A percentile compares a stretch with the other conserved stretches of the same genome.
Evolutionary conservation across 1,140 invertebrate species (phyloP).

Genomic region (Antheraea pernyi): DNA sequence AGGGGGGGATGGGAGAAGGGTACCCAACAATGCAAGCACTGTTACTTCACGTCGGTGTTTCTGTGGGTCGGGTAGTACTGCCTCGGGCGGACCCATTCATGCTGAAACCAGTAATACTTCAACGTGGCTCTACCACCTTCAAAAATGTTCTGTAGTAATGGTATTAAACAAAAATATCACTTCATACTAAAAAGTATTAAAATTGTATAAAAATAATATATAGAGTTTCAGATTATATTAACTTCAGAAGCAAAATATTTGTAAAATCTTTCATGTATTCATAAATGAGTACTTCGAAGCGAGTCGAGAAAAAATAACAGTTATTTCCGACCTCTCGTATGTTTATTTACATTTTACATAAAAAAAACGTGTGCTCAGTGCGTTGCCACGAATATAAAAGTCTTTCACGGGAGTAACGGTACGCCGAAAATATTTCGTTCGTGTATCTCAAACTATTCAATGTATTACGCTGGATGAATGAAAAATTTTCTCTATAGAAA

Average conservation of each 20-base stretch:
- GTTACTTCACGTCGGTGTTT: no score
- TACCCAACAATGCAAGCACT: no score
- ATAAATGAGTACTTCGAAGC: neutral
- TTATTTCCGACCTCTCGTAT: constrained; percentile 21
- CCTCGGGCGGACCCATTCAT: no score
- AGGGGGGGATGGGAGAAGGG: no score
- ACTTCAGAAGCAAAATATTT: neutral
- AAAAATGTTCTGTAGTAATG: no score
- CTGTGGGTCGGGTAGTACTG: no score
- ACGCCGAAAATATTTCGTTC: constrained; percentile 24
- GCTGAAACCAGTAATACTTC: no score
- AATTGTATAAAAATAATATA: no score
- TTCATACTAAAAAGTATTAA: no score
- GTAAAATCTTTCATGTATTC: neutral
- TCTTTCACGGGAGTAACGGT: constrained; percentile 27
- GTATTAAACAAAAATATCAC: no score
- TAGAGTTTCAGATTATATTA: no score
- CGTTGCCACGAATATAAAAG: constrained; percentile 52
- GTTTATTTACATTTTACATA: constrained; percentile 63
- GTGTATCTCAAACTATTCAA: constrained; percentile 5
- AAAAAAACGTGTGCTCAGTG: constrained; percentile 28
- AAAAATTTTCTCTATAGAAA: neutral
- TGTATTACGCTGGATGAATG: neutral
- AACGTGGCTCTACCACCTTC: no score
- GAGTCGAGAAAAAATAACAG: neutral